Conservation (phyloP, 2,888 invertebrate species). For the Drosophila mimetica region DNA sequence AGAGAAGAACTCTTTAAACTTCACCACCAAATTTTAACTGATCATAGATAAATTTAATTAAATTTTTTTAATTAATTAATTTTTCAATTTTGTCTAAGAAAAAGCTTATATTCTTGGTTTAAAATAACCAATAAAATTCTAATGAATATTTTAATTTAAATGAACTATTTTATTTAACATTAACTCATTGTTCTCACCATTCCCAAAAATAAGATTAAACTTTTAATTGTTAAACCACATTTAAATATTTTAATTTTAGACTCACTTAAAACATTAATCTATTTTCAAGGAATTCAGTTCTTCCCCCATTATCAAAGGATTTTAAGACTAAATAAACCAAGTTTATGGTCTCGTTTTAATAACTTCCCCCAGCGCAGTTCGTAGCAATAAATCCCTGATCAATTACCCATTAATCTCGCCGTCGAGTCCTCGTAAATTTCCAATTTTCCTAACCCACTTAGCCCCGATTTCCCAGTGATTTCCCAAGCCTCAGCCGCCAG, state of each 20-base stretch:
- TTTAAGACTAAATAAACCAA: neutral
- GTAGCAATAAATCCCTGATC: constrained; percentile 13
- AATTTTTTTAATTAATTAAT: no score
- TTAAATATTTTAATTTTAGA: no score
- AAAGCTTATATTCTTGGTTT: no score
- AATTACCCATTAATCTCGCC: constrained; percentile 30
- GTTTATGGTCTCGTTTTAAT: neutral
- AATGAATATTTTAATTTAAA: no score
- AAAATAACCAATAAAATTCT: no score
- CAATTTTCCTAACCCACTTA: constrained; percentile 30
- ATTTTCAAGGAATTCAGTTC: no score
- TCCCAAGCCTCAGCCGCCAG: constrained; percentile 22
- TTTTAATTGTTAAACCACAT: no score
- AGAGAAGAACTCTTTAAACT: neutral
- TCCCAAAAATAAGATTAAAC: no score
- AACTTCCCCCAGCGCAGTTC: neutral
- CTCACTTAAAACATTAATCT: no score
- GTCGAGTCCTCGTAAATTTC: constrained; percentile 17
- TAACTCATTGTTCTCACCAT: no score
- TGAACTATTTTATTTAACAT: no score
- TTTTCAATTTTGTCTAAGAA: no score
- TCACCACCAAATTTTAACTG: neutral
- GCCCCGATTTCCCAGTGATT: constrained; percentile 38
- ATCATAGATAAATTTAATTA: neutral
- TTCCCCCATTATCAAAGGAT: neutral